These are phyloP conservation scores for Erpobdella octoculata DNA, from an alignment of 2,888 invertebrate genomes.

Conservation along the genomic window DNA sequence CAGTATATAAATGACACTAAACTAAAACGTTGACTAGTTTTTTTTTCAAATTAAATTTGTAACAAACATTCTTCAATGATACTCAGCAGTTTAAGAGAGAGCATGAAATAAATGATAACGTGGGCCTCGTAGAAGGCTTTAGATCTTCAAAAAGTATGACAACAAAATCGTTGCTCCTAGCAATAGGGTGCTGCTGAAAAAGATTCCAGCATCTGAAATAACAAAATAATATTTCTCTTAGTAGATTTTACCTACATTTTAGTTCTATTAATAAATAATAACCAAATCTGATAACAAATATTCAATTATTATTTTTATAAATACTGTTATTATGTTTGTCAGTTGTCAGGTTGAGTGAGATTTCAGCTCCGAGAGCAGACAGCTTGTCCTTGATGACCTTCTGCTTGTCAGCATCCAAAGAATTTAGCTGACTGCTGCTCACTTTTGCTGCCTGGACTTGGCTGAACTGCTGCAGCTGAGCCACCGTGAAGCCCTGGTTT, in stretches of 20 bases:
- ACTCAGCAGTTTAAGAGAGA: too few species aligned
- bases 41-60: too few species aligned
- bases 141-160: too few species aligned
- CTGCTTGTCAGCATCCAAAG: constrained; percentile 25
- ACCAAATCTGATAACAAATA: background rate
- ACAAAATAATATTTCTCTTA: background rate
- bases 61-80: too few species aligned
- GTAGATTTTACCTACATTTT: background rate
- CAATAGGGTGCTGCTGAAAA: background rate
- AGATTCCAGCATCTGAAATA: background rate
- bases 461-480: constrained; percentile 21
- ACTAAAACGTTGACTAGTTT: too few species aligned
- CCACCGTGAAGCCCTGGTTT: constrained; percentile 31
- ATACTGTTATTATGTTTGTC: background rate
- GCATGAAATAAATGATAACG: too few species aligned
- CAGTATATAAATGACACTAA: too few species aligned
- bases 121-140: too few species aligned
- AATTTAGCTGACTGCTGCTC: constrained; percentile 23
- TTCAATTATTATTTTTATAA: background rate
- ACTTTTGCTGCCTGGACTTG: constrained; percentile 20
- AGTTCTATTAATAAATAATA: background rate
- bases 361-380: background rate
- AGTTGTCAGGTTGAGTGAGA: background rate
- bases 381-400: constrained; percentile 23
- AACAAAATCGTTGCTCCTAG: too few species aligned